Percentiles rank a stretch among this genome's conserved stretches.
Evolutionary conservation across 2,888 invertebrate species (phyloP).

Genomic region (Elmis aenea): DNA sequence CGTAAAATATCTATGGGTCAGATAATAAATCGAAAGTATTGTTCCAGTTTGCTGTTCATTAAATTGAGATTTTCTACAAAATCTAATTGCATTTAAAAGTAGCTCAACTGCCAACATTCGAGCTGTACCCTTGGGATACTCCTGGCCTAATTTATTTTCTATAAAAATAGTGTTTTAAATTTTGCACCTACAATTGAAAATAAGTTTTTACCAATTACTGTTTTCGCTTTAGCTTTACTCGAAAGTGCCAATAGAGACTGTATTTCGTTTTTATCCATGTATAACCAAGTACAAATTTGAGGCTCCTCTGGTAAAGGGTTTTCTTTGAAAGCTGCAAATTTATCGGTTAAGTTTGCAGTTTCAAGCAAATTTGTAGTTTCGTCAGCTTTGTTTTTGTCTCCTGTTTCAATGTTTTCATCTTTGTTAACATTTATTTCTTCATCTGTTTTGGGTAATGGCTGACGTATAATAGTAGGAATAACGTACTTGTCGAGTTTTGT

Average conservation of each 20-base stretch:
- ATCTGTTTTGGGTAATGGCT: not conserved
- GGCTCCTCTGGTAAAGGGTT: conserved; percentile 21
- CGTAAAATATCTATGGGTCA: conserved; percentile 40
- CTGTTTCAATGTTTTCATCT: not conserved
- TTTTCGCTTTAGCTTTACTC: conserved; percentile 26
- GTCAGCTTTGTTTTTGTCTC: not conserved
- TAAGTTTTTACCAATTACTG: conserved; percentile 31
- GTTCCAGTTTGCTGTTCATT: conserved; percentile 35
- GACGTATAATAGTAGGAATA: not conserved
- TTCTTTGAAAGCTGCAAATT: conserved; percentile 15
- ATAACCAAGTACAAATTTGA: conserved; percentile 34
- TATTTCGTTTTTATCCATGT: conserved; percentile 33
- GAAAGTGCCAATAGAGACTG: conserved; percentile 27
- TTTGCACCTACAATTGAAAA: conserved; percentile 3
- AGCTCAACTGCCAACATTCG: conserved; percentile 36
- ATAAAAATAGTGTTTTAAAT: conserved; percentile 17
- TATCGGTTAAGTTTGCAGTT: conserved; percentile 3
- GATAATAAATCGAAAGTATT: conserved; percentile 40
- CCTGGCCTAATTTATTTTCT: conserved; percentile 32
- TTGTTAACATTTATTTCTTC: not conserved
- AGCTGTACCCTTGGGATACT: conserved; percentile 32
- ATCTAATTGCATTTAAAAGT: conserved; percentile 36
- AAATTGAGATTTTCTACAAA: conserved; percentile 32
- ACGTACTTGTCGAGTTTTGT: conserved; percentile 19
- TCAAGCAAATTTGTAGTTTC: not conserved